Base-by-base conservation (phyloP, 2,888 invertebrate species). In the Ariolimax columbianus region DNA sequence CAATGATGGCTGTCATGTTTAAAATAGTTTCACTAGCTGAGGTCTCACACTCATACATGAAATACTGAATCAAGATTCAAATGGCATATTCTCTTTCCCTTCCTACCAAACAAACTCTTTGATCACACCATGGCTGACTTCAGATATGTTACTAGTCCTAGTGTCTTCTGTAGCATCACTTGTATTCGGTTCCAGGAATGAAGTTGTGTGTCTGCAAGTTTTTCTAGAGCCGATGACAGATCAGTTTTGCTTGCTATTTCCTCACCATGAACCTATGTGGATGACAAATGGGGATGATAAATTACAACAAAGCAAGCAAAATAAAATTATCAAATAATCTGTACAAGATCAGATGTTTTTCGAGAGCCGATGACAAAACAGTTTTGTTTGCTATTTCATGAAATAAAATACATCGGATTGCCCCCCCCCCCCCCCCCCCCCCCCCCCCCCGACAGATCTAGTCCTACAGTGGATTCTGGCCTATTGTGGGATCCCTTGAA, bases 91-190 rank as follows among this genome's bases (percentile, higher is more conserved):
- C 14, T 63, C 59, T 63, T 55, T 7, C 23, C 23, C 55, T 19
- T 55, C 55, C 7, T 2, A 17, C 23, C 55, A 55, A 6, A 55
- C 55, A 23, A 55, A 55, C 55, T 11, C 14, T 55, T 23, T 19
- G 17, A 63, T 90, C 88, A 93, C 26, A 93, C 87, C 36, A 92
- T 92, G 43, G 94, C 93, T 85, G 93, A 92, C 82, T 92, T 89
- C 7, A 94, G 88, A 88, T 93, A 94, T 86, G 93, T 93, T 6
- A 93, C 91, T 30, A 94, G 83, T 86, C 93, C 93, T 26, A 94
- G 86, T 38, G 90, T 92, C 89, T 93, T 92, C 83, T 91, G 91
- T 80, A 93, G 91, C 83, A 90, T 88, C 19, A 89, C 86, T 70
- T 92, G 89, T 59, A 93, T 87, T 68, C 89, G 82, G 59, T 87